Evolutionary conservation across 2,888 invertebrate species (phyloP).

Genomic region (Ophraella communa): DNA sequence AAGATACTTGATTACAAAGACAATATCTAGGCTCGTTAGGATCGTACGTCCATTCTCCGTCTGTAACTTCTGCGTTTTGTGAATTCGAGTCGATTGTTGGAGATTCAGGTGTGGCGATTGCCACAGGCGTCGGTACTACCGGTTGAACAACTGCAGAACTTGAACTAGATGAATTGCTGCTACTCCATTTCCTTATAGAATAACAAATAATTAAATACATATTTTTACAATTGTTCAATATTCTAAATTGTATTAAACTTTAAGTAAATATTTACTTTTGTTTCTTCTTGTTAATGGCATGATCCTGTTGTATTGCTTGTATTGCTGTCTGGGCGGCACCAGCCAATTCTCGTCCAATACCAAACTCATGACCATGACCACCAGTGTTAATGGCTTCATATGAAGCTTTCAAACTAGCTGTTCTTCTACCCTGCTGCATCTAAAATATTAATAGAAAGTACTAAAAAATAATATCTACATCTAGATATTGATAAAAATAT

Average conservation of each 20-base stretch:
- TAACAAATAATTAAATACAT: not conserved
- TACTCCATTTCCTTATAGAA: constrained; percentile 52
- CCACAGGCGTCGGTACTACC: constrained; percentile 45
- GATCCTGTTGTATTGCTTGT: constrained; percentile 69
- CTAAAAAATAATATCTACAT: not conserved
- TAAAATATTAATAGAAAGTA: constrained; percentile 51
- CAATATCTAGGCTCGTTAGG: constrained; percentile 97
- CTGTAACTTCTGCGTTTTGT: constrained; percentile 66
- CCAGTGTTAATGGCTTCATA: constrained; percentile 86
- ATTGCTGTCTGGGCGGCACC: constrained; percentile 76
- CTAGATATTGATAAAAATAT: no score
- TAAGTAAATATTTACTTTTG: constrained; percentile 62
- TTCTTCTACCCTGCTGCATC: constrained; percentile 94
- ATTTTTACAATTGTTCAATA: not conserved
- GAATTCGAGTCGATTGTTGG: constrained; percentile 58
- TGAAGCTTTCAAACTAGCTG: constrained; percentile 92
- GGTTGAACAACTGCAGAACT: constrained; percentile 54
- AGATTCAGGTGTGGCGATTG: constrained; percentile 54
- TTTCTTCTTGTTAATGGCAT: constrained; percentile 68
- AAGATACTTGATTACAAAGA: constrained; percentile 95
- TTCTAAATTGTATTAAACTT: not conserved
- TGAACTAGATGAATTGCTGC: constrained; percentile 43
- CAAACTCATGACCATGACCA: constrained; percentile 68
- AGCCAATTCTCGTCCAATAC: constrained; percentile 74
- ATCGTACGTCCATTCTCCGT: constrained; percentile 91